Evolutionary conservation across 2,113 vertebrate species (phyloP), one percentile per base, ranked within the genome.

Genomic region (Trematomus loennbergii): DNA sequence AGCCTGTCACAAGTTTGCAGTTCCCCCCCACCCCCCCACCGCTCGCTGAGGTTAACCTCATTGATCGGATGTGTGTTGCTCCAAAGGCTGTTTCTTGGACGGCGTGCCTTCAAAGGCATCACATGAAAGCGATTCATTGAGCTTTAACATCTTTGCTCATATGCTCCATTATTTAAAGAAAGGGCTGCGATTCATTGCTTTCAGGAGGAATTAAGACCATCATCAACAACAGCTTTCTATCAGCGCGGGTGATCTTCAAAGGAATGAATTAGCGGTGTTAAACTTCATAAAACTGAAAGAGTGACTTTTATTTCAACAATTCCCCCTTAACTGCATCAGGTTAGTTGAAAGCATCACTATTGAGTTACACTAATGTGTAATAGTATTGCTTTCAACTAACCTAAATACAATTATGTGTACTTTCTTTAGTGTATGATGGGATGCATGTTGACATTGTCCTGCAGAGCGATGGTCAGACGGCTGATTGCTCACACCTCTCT

Each of bases 51-150:
- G 80, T 92, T 89, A 88, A 87, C 88, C 89, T 73, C 81, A 94
- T 91, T 76, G 94, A 95, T 93, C 75, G 78, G 85, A 73, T 66
- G 79, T 84, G 88, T 82, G 84, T 79, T 61, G 74, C 81, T 85
- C 33, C 20, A 79, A 75, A 78, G 78, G 64, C 82, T 36, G 36
- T 57, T 57, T 77, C 84, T 72, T 45, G 43, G 65, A 74, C 50
- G n/a, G 68, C 25, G 33, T 3, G 43, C 83, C 86, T 91, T 87
- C 87, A 92, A 93, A 91, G 87, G 73, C 81, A 65, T 70, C 78
- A 54, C 73, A 83, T 91, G 75, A 87, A 84, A 91, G 83, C 4
- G 58, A 72, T 73, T 83, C 68, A 67, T 49, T 52, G 59, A 87
- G 72, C 57, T 75, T 78, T 73, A 75, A 73, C 59, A 71, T 75